A percentile compares a stretch with the other conserved stretches of the same genome.
Conservation (phyloP, 2,888 invertebrate genomes). For the Yponomeuta malinellus region DNA sequence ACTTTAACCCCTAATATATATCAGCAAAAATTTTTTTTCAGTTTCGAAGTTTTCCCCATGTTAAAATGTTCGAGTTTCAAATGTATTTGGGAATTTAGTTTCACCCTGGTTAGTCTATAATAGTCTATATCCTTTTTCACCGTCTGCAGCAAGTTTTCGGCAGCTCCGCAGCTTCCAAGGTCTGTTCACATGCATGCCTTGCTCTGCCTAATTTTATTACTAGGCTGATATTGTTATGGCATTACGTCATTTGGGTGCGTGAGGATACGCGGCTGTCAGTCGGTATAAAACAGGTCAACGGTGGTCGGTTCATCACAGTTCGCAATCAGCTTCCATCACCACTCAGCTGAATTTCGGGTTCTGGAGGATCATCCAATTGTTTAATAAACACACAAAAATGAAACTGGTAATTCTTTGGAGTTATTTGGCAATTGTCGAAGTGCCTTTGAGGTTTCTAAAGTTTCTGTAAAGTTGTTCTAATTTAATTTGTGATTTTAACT, state of each 20-base stretch:
- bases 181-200: slow-evolving; percentile 31
- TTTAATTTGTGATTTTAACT: too few species aligned
- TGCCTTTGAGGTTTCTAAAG: background rate
- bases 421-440: slow-evolving; percentile 19
- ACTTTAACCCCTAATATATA: too few species aligned
- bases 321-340: slow-evolving; percentile 34
- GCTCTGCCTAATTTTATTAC: slow-evolving; percentile 15
- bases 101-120: too few species aligned
- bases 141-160: background rate
- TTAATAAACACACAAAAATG: slow-evolving; percentile 38
- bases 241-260: slow-evolving; percentile 53
- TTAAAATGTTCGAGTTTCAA: too few species aligned
- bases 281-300: slow-evolving; percentile 62
- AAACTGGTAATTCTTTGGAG: slow-evolving; percentile 55
- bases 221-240: slow-evolving; percentile 22
- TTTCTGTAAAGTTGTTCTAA: too few species aligned
- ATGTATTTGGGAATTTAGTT: too few species aligned
- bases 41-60: too few species aligned
- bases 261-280: slow-evolving; percentile 23
- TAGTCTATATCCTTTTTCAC: too few species aligned
- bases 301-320: slow-evolving; percentile 34
- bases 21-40: too few species aligned
- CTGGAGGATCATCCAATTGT: slow-evolving; percentile 18
- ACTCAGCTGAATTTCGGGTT: slow-evolving; percentile 34
- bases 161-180: background rate